A percentile compares a stretch with the other conserved stretches of the same genome.
Evolutionary conservation across 2,888 invertebrate genomes (phyloP).

Genomic region (Hirtodrosophila confusa): DNA sequence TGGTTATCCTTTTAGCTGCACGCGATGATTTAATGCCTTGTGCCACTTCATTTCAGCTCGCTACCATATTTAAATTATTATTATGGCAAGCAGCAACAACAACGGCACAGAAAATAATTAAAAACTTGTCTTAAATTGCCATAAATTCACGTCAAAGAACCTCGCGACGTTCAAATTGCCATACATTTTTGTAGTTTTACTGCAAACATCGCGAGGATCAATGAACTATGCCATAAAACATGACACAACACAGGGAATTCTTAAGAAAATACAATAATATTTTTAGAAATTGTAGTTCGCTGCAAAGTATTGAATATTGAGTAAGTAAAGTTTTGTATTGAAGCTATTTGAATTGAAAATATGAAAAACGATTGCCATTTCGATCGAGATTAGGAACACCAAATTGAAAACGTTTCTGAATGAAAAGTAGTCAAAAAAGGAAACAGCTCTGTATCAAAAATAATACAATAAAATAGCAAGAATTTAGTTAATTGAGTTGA

Average conservation of each 20-base stretch:
- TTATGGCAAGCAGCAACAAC: constrained; percentile 58
- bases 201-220: background rate
- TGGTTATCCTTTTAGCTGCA: constrained; percentile 76
- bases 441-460: too few species aligned
- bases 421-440: too few species aligned
- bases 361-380: too few species aligned
- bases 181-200: constrained; percentile 45
- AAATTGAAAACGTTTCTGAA: too few species aligned
- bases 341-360: too few species aligned
- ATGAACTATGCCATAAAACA: constrained; percentile 2
- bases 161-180: constrained; percentile 74
- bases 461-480: too few species aligned
- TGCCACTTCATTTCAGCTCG: constrained; percentile 76
- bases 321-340: too few species aligned
- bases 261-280: too few species aligned
- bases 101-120: constrained; percentile 69
- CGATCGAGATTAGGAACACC: too few species aligned
- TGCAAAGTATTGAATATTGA: too few species aligned
- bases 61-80: constrained; percentile 74
- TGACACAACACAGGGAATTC: constrained; percentile 8
- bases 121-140: constrained; percentile 81
- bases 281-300: too few species aligned
- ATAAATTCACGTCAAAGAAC: constrained; percentile 80
- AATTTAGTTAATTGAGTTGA: too few species aligned
- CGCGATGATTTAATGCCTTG: constrained; percentile 79